These are phyloP conservation scores for Conchocele bisecta DNA, from an alignment of 2,888 invertebrate species.

Conservation along the genomic window DNA sequence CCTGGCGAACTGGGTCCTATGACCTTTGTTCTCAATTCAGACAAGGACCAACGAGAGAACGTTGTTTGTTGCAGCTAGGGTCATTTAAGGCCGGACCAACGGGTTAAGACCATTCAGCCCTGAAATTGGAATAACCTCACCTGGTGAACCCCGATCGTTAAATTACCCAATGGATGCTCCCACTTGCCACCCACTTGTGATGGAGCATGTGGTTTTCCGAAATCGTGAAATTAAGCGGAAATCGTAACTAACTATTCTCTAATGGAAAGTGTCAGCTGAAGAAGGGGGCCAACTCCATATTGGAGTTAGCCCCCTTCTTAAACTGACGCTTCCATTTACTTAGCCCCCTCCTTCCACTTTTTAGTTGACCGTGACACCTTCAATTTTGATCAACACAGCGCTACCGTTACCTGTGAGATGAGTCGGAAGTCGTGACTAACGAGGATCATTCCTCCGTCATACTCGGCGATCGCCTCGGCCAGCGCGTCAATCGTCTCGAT, in stretches of 20 bases:
- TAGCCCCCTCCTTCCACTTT: no score
- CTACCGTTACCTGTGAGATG: slow-evolving; percentile 94
- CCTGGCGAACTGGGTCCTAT: no score
- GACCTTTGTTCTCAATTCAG: no score
- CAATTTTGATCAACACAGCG: background rate
- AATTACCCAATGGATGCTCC: background rate
- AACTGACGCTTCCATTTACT: background rate
- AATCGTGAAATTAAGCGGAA: slow-evolving; percentile 99
- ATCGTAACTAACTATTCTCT: slow-evolving; percentile 99
- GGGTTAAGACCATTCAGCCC: background rate
- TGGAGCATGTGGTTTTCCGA: slow-evolving; percentile 24
- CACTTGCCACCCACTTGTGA: background rate
- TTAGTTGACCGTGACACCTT: no score
- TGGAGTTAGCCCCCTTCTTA: no score
- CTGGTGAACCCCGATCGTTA: no score
- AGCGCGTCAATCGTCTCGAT: slow-evolving; percentile 95
- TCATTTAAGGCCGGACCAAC: background rate
- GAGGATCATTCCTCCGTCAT: slow-evolving; percentile 99
- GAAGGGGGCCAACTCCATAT: no score
- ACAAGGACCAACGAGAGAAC: no score
- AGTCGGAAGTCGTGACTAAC: slow-evolving; percentile 99
- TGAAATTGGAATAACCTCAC: background rate
- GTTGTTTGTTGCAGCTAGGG: background rate
- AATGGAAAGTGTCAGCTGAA: background rate
- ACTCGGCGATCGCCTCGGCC: slow-evolving; percentile 98